These are phyloP conservation scores for Coluber constrictor DNA, from an alignment of 2,797 vertebrate genomes.

Conservation along the genomic window DNA sequence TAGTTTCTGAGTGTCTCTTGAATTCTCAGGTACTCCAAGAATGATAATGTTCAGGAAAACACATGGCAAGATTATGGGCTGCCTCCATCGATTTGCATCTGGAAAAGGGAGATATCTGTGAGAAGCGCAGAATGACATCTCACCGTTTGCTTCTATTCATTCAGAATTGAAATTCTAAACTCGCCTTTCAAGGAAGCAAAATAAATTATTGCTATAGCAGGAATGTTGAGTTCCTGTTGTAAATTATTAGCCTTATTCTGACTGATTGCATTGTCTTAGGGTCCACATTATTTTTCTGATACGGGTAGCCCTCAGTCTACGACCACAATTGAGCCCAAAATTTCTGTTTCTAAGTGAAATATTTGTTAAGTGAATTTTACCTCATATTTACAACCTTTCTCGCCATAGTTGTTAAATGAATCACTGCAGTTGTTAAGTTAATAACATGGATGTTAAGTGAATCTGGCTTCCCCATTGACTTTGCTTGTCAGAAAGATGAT, in stretches of 20 bases:
- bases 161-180: conserved; percentile 55
- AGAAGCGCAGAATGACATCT: conserved; percentile 54
- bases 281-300: conserved; percentile 54
- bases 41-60: neutral
- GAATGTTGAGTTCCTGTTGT: conserved; percentile 40
- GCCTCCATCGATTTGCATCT: conserved; percentile 37
- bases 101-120: conserved; percentile 46
- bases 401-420: too few species aligned
- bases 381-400: too few species aligned
- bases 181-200: conserved; percentile 63
- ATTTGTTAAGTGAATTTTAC: neutral
- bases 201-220: conserved; percentile 61
- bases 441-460: neutral
- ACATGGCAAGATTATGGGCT: neutral
- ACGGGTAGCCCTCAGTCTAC: neutral
- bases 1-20: conserved; percentile 21
- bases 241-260: conserved; percentile 37
- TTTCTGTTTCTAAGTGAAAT: neutral
- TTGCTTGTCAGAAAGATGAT: neutral
- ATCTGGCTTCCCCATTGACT: neutral
- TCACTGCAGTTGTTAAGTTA: too few species aligned
- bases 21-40: conserved; percentile 20
- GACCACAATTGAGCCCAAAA: neutral
- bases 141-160: conserved; percentile 55
- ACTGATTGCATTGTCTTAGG: conserved; percentile 42